phyloP scores from a whole-genome alignment of 1,140 invertebrate species.

The Sweltsa coloradensis region DNA sequence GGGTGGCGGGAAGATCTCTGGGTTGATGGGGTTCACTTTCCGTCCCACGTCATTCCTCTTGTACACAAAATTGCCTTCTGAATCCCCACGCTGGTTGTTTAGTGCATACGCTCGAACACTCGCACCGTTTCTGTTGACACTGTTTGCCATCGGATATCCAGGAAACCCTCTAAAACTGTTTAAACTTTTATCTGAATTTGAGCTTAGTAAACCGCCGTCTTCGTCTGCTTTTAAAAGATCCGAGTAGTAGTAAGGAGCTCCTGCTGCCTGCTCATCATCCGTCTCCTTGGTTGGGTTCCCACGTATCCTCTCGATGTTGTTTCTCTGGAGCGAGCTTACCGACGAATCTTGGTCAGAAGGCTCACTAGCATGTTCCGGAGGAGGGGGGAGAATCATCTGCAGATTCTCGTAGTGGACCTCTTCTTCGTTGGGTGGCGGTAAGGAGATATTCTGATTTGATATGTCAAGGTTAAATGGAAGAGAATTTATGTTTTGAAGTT shows the following conservation, averaged over 20 bases:
- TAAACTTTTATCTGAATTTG: slow-evolving; percentile 15
- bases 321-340: background rate
- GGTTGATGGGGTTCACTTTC: slow-evolving; percentile 61
- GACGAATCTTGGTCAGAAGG: background rate
- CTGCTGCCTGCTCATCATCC: slow-evolving; percentile 21
- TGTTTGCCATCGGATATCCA: no score
- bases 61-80: background rate
- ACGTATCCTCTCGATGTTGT: background rate
- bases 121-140: no score
- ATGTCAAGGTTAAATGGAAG: no score
- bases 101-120: slow-evolving; percentile 15
- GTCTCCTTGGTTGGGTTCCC: background rate
- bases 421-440: slow-evolving; percentile 12
- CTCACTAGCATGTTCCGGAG: slow-evolving; percentile 1
- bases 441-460: no score
- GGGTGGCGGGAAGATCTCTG: slow-evolving; percentile 9
- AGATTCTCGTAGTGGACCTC: slow-evolving; percentile 27
- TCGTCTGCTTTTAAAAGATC: slow-evolving; percentile 40
- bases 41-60: slow-evolving; percentile 46
- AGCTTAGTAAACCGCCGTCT: slow-evolving; percentile 8
- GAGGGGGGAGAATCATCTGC: slow-evolving; percentile 15
- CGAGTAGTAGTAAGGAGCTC: slow-evolving; percentile 76
- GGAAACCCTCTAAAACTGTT: no score
- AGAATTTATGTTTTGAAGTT: no score
- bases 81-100: slow-evolving; percentile 20